Conservation (phyloP, 1,140 invertebrate genomes). For the Chlorops oryzae region DNA sequence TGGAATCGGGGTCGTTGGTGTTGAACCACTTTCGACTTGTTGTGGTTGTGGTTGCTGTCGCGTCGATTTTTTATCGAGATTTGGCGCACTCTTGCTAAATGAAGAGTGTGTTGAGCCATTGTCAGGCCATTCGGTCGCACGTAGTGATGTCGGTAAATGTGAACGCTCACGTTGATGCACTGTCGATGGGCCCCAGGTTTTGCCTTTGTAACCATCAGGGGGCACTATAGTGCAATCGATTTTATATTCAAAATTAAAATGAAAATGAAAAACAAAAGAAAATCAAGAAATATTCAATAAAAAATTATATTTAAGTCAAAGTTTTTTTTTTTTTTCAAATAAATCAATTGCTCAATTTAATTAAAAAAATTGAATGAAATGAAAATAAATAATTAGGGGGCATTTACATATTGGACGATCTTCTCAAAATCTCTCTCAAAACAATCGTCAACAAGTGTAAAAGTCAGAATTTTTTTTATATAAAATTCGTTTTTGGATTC, state of each 20-base stretch:
- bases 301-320: constrained; percentile 14
- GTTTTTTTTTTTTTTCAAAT: too few species aligned
- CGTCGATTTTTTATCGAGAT: constrained; percentile 65
- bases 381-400: too few species aligned
- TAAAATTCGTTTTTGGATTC: too few species aligned
- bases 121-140: constrained; percentile 42
- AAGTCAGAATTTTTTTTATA: too few species aligned
- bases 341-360: too few species aligned
- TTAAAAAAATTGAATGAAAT: constrained; percentile 11
- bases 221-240: constrained; percentile 57
- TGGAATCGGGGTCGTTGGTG: too few species aligned
- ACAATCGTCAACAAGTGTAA: too few species aligned
- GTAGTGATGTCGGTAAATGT: constrained; percentile 54
- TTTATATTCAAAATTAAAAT: constrained; percentile 8
- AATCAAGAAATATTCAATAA: constrained; percentile 11
- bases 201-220: constrained; percentile 89
- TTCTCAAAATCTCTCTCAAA: too few species aligned
- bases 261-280: constrained; percentile 15
- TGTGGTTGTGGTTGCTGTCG: constrained; percentile 6
- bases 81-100: constrained; percentile 63
- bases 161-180: constrained; percentile 79
- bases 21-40: too few species aligned
- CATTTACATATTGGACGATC: too few species aligned
- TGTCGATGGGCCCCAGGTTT: constrained; percentile 95
- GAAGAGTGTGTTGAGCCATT: constrained; percentile 47